Percentiles rank a stretch among this genome's conserved stretches.
These are phyloP conservation scores for Actinia tenebrosa DNA, from an alignment of 64 coral and sea anemone species.

Conservation along the genomic window DNA sequence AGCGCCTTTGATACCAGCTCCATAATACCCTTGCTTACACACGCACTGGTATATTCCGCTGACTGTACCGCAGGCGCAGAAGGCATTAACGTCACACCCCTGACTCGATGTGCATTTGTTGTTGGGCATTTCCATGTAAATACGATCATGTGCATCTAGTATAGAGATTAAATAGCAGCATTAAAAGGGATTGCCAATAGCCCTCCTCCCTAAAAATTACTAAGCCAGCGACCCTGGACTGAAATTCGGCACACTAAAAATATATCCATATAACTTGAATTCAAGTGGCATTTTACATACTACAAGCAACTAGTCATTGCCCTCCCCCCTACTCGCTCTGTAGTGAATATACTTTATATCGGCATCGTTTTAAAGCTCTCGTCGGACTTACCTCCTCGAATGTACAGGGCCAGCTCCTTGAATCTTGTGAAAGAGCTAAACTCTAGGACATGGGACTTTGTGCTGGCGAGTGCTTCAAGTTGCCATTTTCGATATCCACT, in stretches of 20 bases:
- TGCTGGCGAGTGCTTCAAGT: conserved; percentile 56
- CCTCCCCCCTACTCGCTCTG: too few relatives aligned
- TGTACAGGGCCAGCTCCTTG: conserved; percentile 71
- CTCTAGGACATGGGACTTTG: conserved; percentile 51
- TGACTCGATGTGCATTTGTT: conserved; percentile 48
- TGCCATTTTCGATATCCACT: conserved; percentile 47
- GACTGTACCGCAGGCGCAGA: conserved; percentile 92
- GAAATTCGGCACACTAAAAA: too few relatives aligned
- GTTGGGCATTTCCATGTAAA: conserved; percentile 52
- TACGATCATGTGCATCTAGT: conserved; percentile 75
- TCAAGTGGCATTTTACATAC: too few relatives aligned
- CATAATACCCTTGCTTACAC: conserved; percentile 61
- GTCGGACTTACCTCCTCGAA: conserved; percentile 70
- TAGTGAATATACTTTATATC: too few relatives aligned
- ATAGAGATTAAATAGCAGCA: background rate
- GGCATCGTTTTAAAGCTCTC: background rate
- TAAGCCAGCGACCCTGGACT: too few relatives aligned
- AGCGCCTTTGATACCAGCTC: conserved; percentile 33
- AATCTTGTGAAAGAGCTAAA: conserved; percentile 61
- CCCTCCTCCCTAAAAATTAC: too few relatives aligned
- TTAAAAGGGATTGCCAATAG: too few relatives aligned
- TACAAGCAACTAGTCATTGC: too few relatives aligned
- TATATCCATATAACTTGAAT: too few relatives aligned
- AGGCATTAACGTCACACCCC: conserved; percentile 67
- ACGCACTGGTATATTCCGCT: conserved; percentile 89